Conservation (phyloP, 2,113 vertebrate species). For the Hydropotes inermis region DNA sequence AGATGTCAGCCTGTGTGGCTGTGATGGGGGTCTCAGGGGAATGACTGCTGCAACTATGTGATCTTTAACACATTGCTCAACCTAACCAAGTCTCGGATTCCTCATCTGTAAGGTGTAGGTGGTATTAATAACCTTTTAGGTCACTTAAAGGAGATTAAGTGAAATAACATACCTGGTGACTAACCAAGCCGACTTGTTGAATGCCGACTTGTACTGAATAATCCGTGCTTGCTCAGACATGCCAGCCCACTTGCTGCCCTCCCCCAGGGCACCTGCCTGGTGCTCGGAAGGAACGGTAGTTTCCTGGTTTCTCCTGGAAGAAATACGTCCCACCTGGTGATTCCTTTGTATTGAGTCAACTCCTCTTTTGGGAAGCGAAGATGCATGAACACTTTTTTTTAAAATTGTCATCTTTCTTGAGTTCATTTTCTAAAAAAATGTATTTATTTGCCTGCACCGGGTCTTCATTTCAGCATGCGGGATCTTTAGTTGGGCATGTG, state of each 20-base stretch:
- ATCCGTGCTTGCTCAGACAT: not conserved
- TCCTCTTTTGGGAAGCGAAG: not conserved
- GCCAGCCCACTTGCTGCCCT: not conserved
- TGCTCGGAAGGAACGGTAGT: not conserved
- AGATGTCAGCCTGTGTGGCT: not conserved
- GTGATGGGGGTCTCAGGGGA: accelerated
- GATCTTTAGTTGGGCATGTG: not conserved
- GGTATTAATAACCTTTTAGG: not conserved
- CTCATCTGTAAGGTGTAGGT: not conserved
- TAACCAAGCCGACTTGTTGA: not conserved
- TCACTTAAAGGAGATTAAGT: not conserved
- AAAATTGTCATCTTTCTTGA: not conserved
- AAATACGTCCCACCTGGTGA: not conserved
- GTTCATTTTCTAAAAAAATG: not conserved
- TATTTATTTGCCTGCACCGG: not conserved
- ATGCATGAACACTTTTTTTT: not conserved
- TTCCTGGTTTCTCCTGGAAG: not conserved
- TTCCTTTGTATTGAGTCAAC: not conserved
- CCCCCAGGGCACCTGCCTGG: not conserved
- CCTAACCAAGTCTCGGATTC: not conserved
- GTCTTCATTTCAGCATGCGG: accelerated
- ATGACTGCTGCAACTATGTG: not conserved
- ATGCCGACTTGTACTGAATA: not conserved
- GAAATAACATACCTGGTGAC: not conserved
- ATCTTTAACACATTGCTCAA: not conserved